Conservation (phyloP, 2,797 vertebrate species). For the Megalops cyprinoides region DNA sequence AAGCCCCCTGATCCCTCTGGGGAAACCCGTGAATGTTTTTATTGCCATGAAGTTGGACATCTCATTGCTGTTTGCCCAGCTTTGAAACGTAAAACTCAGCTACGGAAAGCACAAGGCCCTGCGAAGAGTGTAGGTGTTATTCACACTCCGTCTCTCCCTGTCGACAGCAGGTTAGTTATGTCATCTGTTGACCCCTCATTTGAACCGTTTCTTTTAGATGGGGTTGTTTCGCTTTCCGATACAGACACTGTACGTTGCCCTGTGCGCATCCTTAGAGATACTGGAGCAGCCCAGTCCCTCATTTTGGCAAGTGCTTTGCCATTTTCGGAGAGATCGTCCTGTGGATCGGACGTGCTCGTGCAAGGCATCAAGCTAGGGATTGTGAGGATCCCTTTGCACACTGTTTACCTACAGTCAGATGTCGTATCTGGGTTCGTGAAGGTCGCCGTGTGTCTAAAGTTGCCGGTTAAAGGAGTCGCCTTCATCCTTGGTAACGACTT, state of each 20-base stretch:
- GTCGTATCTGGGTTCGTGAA: not conserved
- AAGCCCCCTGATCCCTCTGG: not conserved
- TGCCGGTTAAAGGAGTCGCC: too few species aligned
- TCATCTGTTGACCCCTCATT: too few species aligned
- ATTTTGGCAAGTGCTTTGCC: not conserved
- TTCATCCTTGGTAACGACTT: too few species aligned
- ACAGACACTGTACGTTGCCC: not conserved
- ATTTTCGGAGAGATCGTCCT: not conserved
- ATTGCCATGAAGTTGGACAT: too few species aligned
- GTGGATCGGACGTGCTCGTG: not conserved
- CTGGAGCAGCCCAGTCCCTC: slow-evolving; percentile 10
- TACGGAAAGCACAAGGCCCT: too few species aligned
- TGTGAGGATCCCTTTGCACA: not conserved
- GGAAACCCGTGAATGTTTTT: not conserved
- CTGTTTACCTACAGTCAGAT: not conserved
- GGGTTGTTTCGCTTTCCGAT: not conserved
- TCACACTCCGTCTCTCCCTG: not conserved
- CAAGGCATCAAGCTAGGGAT: not conserved
- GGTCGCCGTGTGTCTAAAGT: not conserved
- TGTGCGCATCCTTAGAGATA: not conserved
- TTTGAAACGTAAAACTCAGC: too few species aligned
- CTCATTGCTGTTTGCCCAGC: too few species aligned
- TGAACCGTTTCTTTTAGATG: not conserved
- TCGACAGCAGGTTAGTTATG: too few species aligned
- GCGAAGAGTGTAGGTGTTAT: too few species aligned